These are phyloP conservation scores for Heliconius nattereri DNA, from an alignment of 1,140 invertebrate genomes.

Conservation along the genomic window DNA sequence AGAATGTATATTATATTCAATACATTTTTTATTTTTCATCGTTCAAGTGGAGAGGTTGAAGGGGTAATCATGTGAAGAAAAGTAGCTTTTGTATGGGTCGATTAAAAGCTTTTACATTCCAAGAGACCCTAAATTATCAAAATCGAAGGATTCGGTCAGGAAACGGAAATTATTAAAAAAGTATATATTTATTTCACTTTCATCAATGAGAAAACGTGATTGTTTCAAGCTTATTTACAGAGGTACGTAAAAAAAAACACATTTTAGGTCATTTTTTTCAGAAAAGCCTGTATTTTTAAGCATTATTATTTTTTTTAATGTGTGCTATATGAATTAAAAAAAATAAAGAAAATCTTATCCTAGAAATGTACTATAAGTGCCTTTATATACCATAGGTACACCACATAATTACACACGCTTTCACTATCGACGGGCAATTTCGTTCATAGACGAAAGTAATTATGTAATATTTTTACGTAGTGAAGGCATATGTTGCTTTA, in stretches of 20 bases:
- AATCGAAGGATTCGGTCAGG: background rate
- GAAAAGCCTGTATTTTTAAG: too few relatives aligned
- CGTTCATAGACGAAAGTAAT: background rate
- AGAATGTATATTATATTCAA: background rate
- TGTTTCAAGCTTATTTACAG: background rate
- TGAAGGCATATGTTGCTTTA: background rate
- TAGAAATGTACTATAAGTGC: too few relatives aligned
- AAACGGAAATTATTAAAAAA: background rate
- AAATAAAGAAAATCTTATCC: too few relatives aligned
- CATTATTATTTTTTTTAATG: too few relatives aligned
- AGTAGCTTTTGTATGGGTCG: background rate
- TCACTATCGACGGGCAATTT: background rate
- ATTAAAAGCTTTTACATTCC: conserved; percentile 2
- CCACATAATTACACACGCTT: background rate
- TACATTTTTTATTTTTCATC: background rate
- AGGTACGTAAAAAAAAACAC: too few relatives aligned
- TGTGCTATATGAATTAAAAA: too few relatives aligned
- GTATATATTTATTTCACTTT: background rate
- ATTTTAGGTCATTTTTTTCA: too few relatives aligned
- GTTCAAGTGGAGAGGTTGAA: background rate
- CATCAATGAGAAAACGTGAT: background rate
- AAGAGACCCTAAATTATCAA: background rate
- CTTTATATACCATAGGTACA: background rate
- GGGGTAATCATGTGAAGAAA: background rate
- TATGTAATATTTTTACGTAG: conserved; percentile 1